Base-by-base conservation (phyloP, 2,797 vertebrate genomes). In the Sebastes aleutianus region DNA sequence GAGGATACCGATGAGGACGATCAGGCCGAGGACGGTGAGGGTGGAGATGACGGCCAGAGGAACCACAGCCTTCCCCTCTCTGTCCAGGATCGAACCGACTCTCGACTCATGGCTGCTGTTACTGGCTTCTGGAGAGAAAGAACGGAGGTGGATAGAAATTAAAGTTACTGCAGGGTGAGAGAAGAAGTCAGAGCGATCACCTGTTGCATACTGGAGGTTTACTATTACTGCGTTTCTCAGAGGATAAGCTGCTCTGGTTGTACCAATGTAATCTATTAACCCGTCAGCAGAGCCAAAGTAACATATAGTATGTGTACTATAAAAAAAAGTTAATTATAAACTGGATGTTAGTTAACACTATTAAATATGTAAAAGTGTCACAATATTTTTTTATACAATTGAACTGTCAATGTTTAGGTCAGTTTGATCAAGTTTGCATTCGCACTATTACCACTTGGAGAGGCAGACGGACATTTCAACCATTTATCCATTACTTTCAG, bases 41-140 rank as follows among this genome's bases (percentile, higher is more conserved):
- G 97, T 96, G 90, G 98, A 99, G 87, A 99, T 97, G 95, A 99
- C 95, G 80, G 96, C 98, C 89, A 99, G 96, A 61, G 98, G 97
- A 87, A 99, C 91, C 91, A 98, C 93, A 31, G 97, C 97, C 89
- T 96, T 96, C 94, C 93, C 96, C 93, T 97, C 96, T 78, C 92
- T 89, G 62, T 97, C 97, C 91, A 95, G 94, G 85, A 96, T 94
- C 72, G 97, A 95, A 74, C 97, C 97, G 6, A 99, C 96, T 86
- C 97, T 95, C 50, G 97, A 99, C 92, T 99, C 97, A 79, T 97
- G 98, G 96, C 98, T 99, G 97, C 97, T 99, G 97, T 98, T 98
- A 94, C 96, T 97, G 94, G 96, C 97, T 82, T 99, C 98, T 99
- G 89, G 90, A 91, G 95, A 88, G 87, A 94, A 85, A 93, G 81